A percentile compares a stretch with the other conserved stretches of the same genome.
phyloP scores from a whole-genome alignment of 1,140 invertebrate genomes.

The Schlechtendalia chinensis region DNA sequence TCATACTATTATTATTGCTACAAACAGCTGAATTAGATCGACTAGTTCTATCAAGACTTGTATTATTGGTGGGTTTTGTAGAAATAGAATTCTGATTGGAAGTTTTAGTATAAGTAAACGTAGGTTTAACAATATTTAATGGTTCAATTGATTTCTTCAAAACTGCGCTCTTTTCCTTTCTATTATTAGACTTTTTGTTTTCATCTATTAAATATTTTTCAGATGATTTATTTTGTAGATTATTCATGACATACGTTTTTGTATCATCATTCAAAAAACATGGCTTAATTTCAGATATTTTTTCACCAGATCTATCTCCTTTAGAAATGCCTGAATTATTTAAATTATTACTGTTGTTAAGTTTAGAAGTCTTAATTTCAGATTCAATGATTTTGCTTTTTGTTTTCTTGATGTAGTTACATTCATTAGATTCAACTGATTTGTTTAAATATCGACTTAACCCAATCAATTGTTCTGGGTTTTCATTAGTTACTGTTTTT shows the following conservation, averaged over 20 bases:
- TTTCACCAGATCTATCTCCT: not conserved
- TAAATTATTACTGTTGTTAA: not conserved
- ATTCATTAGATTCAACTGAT: not conserved
- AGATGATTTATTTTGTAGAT: not conserved
- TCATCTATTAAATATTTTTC: not conserved
- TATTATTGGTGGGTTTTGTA: not conserved
- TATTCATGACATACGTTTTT: not conserved
- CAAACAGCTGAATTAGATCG: not conserved
- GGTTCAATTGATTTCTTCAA: not conserved
- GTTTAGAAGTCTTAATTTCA: not conserved
- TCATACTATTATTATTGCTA: not conserved
- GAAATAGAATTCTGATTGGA: not conserved
- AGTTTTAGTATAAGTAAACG: not conserved
- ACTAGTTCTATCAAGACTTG: not conserved
- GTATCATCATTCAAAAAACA: not conserved
- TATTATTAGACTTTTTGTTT: not conserved
- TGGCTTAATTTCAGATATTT: not conserved
- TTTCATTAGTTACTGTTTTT: not conserved
- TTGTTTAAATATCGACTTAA: not conserved
- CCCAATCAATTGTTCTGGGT: not conserved
- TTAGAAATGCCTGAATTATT: too few relatives aligned
- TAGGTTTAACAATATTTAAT: not conserved
- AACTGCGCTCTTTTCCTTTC: not conserved
- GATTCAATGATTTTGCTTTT: not conserved
- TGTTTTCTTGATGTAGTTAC: not conserved